Evolutionary conservation across 2,113 vertebrate genomes (phyloP).

Genomic region (Tringa solitaria): DNA sequence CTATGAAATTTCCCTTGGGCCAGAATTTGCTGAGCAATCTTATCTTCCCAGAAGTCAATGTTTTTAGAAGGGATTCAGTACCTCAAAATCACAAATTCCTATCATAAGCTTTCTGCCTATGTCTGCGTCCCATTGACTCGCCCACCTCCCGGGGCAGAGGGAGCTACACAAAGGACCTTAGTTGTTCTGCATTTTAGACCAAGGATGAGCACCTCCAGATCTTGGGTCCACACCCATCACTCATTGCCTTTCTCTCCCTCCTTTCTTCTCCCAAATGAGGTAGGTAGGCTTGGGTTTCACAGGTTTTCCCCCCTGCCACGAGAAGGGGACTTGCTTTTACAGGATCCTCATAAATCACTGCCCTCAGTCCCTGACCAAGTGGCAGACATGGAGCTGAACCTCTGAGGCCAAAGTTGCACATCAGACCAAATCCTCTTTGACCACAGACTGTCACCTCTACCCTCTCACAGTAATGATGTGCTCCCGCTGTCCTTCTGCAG

Average conservation of each 20-base stretch:
- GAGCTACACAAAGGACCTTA: neutral
- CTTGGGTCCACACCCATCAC: neutral
- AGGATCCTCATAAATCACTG: neutral
- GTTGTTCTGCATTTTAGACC: neutral
- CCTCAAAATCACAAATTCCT: neutral
- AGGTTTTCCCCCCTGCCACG: accelerated
- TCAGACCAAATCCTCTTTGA: neutral
- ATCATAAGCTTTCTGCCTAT: neutral
- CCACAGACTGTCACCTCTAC: neutral
- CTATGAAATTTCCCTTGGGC: slow-evolving; percentile 24
- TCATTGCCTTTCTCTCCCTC: neutral
- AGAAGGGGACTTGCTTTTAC: neutral
- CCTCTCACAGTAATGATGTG: accelerated
- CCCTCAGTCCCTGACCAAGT: neutral
- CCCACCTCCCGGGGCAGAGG: neutral
- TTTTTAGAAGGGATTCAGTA: neutral
- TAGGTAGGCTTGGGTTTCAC: neutral
- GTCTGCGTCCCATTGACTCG: neutral
- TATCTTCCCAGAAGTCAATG: neutral
- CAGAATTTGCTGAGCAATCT: slow-evolving; percentile 22
- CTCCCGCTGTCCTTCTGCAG: neutral
- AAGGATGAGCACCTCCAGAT: neutral
- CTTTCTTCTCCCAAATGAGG: neutral
- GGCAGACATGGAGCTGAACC: neutral
- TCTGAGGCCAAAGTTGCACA: neutral